A percentile compares a stretch with the other conserved stretches of the same genome.
Evolutionary conservation across 53 echinoderm and acorn worm species (phyloP).

Genomic region (Hippasteria phrygiana): DNA sequence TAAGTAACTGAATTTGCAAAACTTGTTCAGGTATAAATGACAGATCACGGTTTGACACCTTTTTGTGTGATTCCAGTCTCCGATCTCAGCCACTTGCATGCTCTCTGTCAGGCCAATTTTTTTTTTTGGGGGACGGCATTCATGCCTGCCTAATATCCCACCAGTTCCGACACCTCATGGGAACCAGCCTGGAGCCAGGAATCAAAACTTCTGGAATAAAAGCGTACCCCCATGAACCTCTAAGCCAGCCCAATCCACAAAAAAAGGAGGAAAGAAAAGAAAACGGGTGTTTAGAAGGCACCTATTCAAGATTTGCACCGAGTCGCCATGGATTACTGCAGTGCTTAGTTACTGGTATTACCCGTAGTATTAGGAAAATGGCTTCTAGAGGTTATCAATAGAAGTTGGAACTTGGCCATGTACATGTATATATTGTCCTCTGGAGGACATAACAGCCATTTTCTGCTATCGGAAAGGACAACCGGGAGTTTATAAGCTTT

Average conservation of each 20-base stretch:
- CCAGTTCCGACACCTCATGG: slow-evolving; percentile 21
- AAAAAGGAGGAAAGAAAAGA: neutral
- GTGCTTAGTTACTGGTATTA: slow-evolving; percentile 2
- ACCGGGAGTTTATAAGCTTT: neutral
- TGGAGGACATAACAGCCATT: neutral
- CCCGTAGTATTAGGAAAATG: neutral
- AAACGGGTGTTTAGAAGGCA: neutral
- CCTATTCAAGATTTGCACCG: neutral
- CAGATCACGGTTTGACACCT: neutral
- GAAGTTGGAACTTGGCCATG: slow-evolving; percentile 47
- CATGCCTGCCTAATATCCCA: slow-evolving; percentile 23
- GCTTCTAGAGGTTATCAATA: neutral
- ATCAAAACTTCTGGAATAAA: neutral
- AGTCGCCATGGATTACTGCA: neutral
- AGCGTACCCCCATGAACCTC: neutral
- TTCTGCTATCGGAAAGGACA: neutral
- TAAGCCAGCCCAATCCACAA: too few relatives aligned
- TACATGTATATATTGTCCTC: slow-evolving; percentile 4
- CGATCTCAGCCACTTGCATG: neutral
- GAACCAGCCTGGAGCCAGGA: slow-evolving; percentile 38
- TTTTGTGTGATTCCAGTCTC: neutral
- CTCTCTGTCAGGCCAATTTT: neutral
- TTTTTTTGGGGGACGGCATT: neutral
- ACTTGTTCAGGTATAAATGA: neutral
- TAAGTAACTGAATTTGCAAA: too few relatives aligned